Evolutionary conservation across 2,888 invertebrate genomes (phyloP).

Genomic region (Caenorhabditis macrosperma): DNA sequence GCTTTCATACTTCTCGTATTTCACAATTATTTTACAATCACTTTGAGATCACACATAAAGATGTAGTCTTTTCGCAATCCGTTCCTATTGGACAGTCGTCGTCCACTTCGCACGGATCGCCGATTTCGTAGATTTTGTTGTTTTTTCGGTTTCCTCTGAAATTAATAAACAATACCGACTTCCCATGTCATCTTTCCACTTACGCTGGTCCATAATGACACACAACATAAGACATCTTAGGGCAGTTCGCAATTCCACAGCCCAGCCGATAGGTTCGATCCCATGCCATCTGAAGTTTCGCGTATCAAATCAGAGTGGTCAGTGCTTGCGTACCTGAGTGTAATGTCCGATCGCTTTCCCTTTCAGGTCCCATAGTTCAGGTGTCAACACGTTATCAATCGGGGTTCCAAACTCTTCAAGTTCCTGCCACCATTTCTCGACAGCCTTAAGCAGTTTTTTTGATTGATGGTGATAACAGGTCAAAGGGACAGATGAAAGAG

Average conservation of each 20-base stretch:
- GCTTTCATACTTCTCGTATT: slow-evolving; percentile 23
- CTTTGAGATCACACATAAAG: slow-evolving; percentile 55
- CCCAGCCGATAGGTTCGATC: slow-evolving; percentile 63
- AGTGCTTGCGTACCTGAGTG: slow-evolving; percentile 56
- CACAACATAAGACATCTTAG: slow-evolving; percentile 66
- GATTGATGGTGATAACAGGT: slow-evolving; percentile 21
- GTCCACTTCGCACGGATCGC: slow-evolving; percentile 58
- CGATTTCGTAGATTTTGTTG: slow-evolving; percentile 62
- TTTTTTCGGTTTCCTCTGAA: slow-evolving; percentile 65
- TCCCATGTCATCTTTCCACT: slow-evolving; percentile 7
- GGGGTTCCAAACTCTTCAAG: slow-evolving; percentile 66
- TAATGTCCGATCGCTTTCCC: slow-evolving; percentile 68
- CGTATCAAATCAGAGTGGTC: slow-evolving; percentile 26
- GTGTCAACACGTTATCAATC: slow-evolving; percentile 62
- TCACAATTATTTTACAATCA: slow-evolving; percentile 18
- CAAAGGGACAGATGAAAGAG: slow-evolving; percentile 32
- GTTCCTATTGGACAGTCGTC: slow-evolving; percentile 64
- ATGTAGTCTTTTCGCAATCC: slow-evolving; percentile 54
- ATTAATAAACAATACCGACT: background rate
- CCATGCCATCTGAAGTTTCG: slow-evolving; percentile 65
- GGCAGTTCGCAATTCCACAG: slow-evolving; percentile 63
- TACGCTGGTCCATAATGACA: slow-evolving; percentile 69
- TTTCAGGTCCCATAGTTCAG: slow-evolving; percentile 63
- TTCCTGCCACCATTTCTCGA: slow-evolving; percentile 71
- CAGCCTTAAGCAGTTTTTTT: slow-evolving; percentile 54